These are phyloP conservation scores for Mormyrops boulengeri DNA, from an alignment of 2,797 vertebrate genomes.

Conservation along the genomic window DNA sequence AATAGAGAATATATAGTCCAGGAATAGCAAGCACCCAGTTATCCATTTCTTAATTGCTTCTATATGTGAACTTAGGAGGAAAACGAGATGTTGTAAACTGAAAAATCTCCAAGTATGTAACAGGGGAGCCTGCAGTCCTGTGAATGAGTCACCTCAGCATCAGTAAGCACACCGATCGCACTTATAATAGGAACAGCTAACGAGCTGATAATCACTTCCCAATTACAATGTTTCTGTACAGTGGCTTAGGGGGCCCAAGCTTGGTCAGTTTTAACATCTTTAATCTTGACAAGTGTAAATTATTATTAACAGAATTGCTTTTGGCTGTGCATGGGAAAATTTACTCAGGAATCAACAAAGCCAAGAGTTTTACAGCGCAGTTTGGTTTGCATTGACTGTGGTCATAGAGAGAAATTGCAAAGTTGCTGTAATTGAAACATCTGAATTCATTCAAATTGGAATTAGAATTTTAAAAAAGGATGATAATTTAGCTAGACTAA, in stretches of 20 bases:
- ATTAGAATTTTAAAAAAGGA: conserved; percentile 5
- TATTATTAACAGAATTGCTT: conserved; percentile 29
- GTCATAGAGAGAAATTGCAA: conserved; percentile 10
- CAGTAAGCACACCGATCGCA: conserved; percentile 36
- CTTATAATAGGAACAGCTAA: conserved; percentile 44
- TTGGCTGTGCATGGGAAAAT: conserved; percentile 14
- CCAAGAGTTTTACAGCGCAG: conserved; percentile 4
- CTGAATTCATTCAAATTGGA: not conserved
- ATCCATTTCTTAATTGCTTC: not conserved
- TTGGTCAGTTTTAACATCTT: conserved; percentile 26
- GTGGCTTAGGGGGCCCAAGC: conserved; percentile 22
- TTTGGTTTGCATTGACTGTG: not conserved
- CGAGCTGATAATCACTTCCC: conserved; percentile 42
- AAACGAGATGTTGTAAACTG: conserved; percentile 28
- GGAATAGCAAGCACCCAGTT: not conserved
- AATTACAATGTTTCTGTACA: conserved; percentile 36
- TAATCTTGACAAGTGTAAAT: conserved; percentile 30
- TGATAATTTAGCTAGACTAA: conserved; percentile 15
- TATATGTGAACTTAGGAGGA: not conserved
- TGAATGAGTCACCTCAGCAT: conserved; percentile 32
- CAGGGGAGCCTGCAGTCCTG: conserved; percentile 32
- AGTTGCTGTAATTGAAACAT: conserved; percentile 14
- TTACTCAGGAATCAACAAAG: conserved; percentile 27
- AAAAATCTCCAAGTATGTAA: conserved; percentile 34
- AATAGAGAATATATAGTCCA: not conserved